Conservation (phyloP, 2,113 vertebrate genomes). For the Hypocryptadius cinnamomeus region DNA sequence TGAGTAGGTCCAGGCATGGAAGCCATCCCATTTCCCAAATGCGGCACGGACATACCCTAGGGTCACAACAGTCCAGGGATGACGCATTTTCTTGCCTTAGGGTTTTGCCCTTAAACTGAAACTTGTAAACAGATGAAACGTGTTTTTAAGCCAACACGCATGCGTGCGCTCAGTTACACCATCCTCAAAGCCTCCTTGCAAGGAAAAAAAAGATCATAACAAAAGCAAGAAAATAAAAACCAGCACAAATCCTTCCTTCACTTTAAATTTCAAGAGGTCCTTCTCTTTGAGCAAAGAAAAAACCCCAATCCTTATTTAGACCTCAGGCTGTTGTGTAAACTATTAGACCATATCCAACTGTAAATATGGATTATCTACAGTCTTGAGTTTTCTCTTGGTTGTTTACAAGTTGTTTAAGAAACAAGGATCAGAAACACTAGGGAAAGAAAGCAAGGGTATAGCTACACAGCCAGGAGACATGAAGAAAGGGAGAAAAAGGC, state of each 20-base stretch:
- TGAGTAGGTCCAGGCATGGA: not conserved
- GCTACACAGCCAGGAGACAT: not conserved
- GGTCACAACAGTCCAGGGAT: constrained; percentile 29
- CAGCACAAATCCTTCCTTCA: not conserved
- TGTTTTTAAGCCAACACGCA: not conserved
- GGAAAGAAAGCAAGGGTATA: not conserved
- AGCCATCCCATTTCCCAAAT: not conserved
- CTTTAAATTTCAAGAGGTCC: not conserved
- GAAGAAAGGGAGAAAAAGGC: not conserved
- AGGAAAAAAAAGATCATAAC: not conserved
- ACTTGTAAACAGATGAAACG: constrained; percentile 38
- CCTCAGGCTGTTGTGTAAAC: not conserved
- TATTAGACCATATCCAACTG: not conserved
- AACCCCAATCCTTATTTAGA: not conserved
- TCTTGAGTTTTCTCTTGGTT: not conserved
- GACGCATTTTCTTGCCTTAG: constrained; percentile 47
- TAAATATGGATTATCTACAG: constrained; percentile 36
- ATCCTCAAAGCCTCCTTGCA: not conserved
- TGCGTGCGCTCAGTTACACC: not conserved
- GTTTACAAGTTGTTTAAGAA: constrained; percentile 19
- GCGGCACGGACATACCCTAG: not conserved
- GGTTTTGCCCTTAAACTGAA: constrained; percentile 47
- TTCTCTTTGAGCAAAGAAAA: not conserved
- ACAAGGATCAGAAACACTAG: not conserved
- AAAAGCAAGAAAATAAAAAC: not conserved